Base-by-base conservation (phyloP, 1,140 invertebrate genomes). In the Drosophila melanogaster region DNA sequence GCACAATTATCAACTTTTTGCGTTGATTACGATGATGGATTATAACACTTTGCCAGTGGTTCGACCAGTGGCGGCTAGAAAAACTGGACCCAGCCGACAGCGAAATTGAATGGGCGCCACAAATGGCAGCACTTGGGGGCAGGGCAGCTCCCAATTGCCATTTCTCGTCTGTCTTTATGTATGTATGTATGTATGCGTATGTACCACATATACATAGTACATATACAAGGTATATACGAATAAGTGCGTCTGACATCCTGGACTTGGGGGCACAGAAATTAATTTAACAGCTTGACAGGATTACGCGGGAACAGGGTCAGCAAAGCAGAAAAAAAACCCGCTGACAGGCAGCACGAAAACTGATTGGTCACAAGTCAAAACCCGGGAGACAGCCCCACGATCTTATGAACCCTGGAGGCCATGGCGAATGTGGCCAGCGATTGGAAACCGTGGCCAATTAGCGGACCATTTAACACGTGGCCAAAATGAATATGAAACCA, bases 241-340 rank as follows among this genome's bases (percentile, higher is more conserved):
- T 40, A 22, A n/a, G 17, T 41, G 69, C 64, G 57, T 74, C 69
- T 65, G 62, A 60, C 74, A 62, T 66, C 59, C 59, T 56, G 44
- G 19, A 58, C 72, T 67, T 65, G 69, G 79, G 64, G 73, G 54
- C 37, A 60, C 55, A 67, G 75, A 86, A 87, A 87, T 87, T 89
- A 87, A 87, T 87, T 87, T 87, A 83, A 87, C 83, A 87, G 84
- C 79, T 83, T 87, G 84, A 87, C 79, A 87, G 84, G 83, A 87
- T 87, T 87, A 87, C 53, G 66, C 60, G 46, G 37, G 38, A 53
- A 49, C 60, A 70, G 66, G 66, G 64, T 70, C 74, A 67, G 44
- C 43, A 43, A 50, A 57, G 38, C 64, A 22, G 54, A 33, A 74
- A 61, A 74, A 61, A 62, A 33, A 58, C 19, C 26, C 58, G 70